phyloP scores from a whole-genome alignment of 2,888 invertebrate species.

The Heterodera filipjevi region DNA sequence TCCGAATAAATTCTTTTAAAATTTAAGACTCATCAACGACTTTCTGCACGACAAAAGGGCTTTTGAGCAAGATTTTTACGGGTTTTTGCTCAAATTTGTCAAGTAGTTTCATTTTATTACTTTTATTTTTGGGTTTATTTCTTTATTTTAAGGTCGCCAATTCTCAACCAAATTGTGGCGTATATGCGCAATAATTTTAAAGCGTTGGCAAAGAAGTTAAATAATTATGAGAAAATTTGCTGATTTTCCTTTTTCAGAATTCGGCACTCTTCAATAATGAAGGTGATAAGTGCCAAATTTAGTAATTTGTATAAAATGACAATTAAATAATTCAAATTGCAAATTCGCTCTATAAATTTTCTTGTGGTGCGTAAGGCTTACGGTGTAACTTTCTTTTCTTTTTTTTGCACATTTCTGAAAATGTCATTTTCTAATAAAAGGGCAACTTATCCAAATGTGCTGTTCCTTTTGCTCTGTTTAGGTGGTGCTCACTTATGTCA shows the following conservation, averaged over 20 bases:
- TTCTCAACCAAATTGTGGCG: slow-evolving; percentile 27
- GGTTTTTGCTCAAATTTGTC: slow-evolving; percentile 26
- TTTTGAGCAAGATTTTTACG: slow-evolving; percentile 24
- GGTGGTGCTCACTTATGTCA: slow-evolving; percentile 28
- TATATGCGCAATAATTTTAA: slow-evolving; percentile 28
- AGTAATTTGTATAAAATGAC: neutral
- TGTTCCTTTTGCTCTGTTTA: neutral
- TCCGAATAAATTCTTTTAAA: neutral
- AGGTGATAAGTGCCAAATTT: neutral
- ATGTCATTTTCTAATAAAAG: too few relatives aligned
- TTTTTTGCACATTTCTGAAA: too few relatives aligned
- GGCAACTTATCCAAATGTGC: neutral
- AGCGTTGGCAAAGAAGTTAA: slow-evolving; percentile 17
- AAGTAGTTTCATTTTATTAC: neutral
- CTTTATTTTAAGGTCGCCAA: slow-evolving; percentile 30
- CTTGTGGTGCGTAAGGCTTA: too few relatives aligned
- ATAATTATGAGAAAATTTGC: neutral
- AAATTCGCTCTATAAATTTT: too few relatives aligned
- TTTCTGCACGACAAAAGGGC: neutral
- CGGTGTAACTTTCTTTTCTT: too few relatives aligned
- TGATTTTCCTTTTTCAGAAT: slow-evolving; percentile 4
- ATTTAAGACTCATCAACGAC: slow-evolving; percentile 1
- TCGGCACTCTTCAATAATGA: slow-evolving; percentile 23
- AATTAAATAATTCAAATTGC: too few relatives aligned
- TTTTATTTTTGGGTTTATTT: neutral